Conservation (phyloP, 2,888 invertebrate species). For the Phorcus lineatus region DNA sequence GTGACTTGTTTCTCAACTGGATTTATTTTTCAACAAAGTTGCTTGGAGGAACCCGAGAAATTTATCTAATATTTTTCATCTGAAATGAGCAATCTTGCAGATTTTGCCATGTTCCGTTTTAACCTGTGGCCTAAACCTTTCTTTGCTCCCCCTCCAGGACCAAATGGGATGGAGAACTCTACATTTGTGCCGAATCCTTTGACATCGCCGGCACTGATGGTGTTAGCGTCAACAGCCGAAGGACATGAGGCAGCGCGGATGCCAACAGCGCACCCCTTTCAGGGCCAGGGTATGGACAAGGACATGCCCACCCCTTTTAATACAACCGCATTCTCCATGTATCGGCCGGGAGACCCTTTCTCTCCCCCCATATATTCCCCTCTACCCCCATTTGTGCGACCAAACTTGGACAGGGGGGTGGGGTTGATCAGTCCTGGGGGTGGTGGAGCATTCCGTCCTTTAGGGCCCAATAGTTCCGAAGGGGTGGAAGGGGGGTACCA, state of each 20-base stretch:
- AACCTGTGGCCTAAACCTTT: slow-evolving; percentile 72
- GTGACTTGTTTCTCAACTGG: background rate
- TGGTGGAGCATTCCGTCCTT: slow-evolving; percentile 67
- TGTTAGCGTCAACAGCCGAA: slow-evolving; percentile 66
- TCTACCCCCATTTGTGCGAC: slow-evolving; percentile 62
- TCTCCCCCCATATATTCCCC: slow-evolving; percentile 69
- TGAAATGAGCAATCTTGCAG: slow-evolving; percentile 17
- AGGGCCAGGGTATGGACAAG: slow-evolving; percentile 55
- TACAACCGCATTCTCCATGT: slow-evolving; percentile 62
- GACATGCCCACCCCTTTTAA: slow-evolving; percentile 56
- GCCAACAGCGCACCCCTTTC: slow-evolving; percentile 53
- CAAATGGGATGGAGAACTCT: slow-evolving; percentile 65
- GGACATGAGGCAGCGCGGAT: slow-evolving; percentile 61
- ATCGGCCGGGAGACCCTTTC: slow-evolving; percentile 68
- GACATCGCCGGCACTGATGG: slow-evolving; percentile 70
- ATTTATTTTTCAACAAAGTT: background rate
- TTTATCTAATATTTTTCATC: background rate
- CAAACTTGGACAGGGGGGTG: slow-evolving; percentile 57
- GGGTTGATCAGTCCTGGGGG: slow-evolving; percentile 57
- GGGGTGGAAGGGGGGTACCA: slow-evolving; percentile 57
- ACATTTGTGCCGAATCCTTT: slow-evolving; percentile 67
- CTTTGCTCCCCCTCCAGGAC: slow-evolving; percentile 60
- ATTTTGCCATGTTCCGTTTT: slow-evolving; percentile 67
- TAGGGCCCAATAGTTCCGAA: slow-evolving; percentile 48
- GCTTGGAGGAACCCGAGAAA: slow-evolving; percentile 4